Percentiles rank a stretch among this genome's conserved stretches.
Evolutionary conservation across 1,140 invertebrate species (phyloP).

Genomic region (Neuroterus valhalla): DNA sequence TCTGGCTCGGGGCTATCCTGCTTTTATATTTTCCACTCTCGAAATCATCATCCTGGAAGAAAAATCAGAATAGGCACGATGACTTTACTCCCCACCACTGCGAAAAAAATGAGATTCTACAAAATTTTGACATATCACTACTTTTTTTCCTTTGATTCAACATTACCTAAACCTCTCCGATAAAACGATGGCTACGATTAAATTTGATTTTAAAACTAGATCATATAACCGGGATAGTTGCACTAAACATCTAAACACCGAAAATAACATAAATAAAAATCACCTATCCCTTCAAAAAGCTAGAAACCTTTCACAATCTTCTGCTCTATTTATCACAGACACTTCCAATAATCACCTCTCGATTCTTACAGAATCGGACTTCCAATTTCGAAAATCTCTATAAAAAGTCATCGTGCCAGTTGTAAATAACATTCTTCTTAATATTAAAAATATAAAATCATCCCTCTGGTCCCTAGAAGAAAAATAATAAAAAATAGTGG

Average conservation of each 20-base stretch:
- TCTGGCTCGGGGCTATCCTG: conserved; percentile 64
- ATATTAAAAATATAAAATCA: conserved; percentile 2
- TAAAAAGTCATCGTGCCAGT: conserved; percentile 17
- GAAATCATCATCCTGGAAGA: neutral
- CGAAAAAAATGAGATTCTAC: conserved; percentile 23
- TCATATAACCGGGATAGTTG: conserved; percentile 23
- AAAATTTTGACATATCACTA: conserved; percentile 5
- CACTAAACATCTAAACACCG: neutral
- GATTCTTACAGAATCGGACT: neutral
- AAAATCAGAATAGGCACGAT: conserved; percentile 14
- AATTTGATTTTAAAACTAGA: conserved; percentile 14
- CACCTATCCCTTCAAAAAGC: neutral
- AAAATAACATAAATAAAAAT: conserved; percentile 7
- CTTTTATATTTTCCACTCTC: conserved; percentile 39
- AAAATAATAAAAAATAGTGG: conserved; percentile 37
- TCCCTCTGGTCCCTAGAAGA: too few species aligned
- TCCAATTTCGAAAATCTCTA: conserved; percentile 1
- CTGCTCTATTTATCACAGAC: conserved; percentile 43
- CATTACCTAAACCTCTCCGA: neutral
- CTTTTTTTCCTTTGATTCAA: neutral
- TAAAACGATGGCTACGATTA: neutral
- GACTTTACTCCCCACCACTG: neutral
- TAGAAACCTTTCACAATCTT: neutral
- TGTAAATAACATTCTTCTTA: neutral
- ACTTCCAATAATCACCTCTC: conserved; percentile 34